A percentile compares a stretch with the other conserved stretches of the same genome.
Conservation (phyloP, 2,113 vertebrate genomes). For the Pungitius pungitius region DNA sequence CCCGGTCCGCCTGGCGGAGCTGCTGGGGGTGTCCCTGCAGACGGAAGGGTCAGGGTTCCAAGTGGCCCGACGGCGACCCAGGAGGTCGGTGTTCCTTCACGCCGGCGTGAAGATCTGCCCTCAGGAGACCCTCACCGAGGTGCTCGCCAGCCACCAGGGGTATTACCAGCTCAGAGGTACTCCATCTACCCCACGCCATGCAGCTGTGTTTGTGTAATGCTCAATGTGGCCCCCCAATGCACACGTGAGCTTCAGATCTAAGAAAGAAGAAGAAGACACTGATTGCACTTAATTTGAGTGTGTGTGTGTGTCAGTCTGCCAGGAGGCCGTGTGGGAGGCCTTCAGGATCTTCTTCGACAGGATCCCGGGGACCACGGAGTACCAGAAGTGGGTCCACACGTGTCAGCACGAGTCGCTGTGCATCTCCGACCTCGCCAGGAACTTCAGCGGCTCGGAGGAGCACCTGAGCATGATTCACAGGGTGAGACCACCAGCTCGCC, state of each 20-base stretch:
- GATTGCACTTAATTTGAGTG: no score
- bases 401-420: slow-evolving; percentile 89
- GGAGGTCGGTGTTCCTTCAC: slow-evolving; percentile 86
- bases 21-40: slow-evolving; percentile 70
- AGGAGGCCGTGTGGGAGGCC: slow-evolving; percentile 96
- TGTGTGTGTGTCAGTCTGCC: slow-evolving; percentile 85
- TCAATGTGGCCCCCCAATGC: not conserved
- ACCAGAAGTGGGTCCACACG: slow-evolving; percentile 88
- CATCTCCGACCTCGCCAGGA: slow-evolving; percentile 89
- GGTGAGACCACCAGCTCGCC: slow-evolving; percentile 67
- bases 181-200: not conserved
- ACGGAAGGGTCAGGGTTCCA: slow-evolving; percentile 38
- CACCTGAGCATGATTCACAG: slow-evolving; percentile 85
- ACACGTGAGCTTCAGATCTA: not conserved
- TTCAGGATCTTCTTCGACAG: slow-evolving; percentile 92
- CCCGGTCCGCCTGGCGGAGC: slow-evolving; percentile 64
- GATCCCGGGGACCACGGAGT: slow-evolving; percentile 89
- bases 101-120: slow-evolving; percentile 88
- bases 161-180: slow-evolving; percentile 93
- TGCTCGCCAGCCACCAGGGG: slow-evolving; percentile 87
- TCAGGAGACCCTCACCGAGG: slow-evolving; percentile 86
- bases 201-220: no score
- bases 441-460: slow-evolving; percentile 91
- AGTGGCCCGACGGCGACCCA: slow-evolving; percentile 79
- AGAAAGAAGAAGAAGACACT: no score